phyloP scores from a whole-genome alignment of 1,140 invertebrate genomes.

The Drosophila burlai region DNA sequence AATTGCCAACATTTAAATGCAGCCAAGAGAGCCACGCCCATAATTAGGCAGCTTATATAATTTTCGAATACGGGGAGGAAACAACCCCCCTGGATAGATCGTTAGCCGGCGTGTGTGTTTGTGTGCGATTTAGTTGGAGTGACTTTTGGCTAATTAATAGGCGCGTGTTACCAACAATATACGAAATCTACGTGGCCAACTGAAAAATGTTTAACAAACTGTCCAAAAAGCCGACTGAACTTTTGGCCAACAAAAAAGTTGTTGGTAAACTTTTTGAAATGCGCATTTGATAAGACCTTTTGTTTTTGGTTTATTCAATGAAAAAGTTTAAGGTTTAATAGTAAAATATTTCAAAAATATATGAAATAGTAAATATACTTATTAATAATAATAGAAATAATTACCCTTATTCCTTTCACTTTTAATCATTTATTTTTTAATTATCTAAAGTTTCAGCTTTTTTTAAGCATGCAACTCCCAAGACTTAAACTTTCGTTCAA shows the following conservation, averaged over 20 bases:
- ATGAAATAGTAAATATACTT: neutral
- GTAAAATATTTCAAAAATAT: neutral
- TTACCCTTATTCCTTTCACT: no score
- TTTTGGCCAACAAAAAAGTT: slow-evolving; percentile 8
- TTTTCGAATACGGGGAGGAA: slow-evolving; percentile 1
- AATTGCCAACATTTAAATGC: slow-evolving; percentile 58
- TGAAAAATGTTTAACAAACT: slow-evolving; percentile 28
- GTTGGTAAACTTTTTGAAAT: slow-evolving; percentile 4
- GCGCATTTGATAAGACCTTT: slow-evolving; percentile 7
- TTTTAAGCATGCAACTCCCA: neutral
- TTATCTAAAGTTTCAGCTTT: neutral
- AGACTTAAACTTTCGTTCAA: neutral
- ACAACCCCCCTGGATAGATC: neutral
- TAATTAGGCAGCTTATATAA: slow-evolving; percentile 62
- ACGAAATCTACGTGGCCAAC: slow-evolving; percentile 38
- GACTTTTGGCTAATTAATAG: slow-evolving; percentile 64
- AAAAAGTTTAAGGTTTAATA: neutral
- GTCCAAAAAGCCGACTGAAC: slow-evolving; percentile 3
- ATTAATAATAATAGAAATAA: no score
- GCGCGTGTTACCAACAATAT: slow-evolving; percentile 60
- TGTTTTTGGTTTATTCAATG: neutral
- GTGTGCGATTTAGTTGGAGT: slow-evolving; percentile 30
- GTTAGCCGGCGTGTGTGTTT: slow-evolving; percentile 30
- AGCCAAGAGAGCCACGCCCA: slow-evolving; percentile 46
- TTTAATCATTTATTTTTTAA: no score